Percentiles rank a stretch among this genome's conserved stretches.
phyloP scores from a whole-genome alignment of 2,113 vertebrate genomes.

The Bujurquina vittata region DNA sequence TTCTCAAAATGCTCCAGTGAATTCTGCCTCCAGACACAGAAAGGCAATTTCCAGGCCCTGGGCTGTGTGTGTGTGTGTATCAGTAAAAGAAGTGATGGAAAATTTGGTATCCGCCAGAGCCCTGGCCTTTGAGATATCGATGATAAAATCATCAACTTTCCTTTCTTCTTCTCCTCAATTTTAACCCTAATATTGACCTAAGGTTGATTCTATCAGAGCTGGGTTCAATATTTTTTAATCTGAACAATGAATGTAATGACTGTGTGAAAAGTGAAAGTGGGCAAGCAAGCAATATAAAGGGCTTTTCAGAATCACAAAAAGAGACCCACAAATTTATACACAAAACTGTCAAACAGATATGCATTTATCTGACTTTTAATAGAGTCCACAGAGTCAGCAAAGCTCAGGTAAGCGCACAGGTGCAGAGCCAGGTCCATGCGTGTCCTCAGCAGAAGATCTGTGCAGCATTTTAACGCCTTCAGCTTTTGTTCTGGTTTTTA shows the following conservation, averaged over 20 bases:
- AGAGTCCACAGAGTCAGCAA: background rate
- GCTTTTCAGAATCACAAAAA: background rate
- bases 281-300: background rate
- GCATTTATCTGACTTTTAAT: background rate
- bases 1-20: constrained; percentile 72
- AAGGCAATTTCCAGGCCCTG: constrained; percentile 72
- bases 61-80: constrained; percentile 47
- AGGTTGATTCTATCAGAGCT: constrained; percentile 18
- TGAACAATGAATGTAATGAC: background rate
- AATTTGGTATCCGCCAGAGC: constrained; percentile 49
- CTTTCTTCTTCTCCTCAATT: background rate
- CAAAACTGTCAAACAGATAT: background rate
- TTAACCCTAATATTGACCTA: background rate
- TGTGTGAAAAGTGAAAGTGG: background rate
- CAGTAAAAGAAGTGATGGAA: constrained; percentile 49
- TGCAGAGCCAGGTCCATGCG: background rate
- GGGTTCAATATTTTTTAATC: background rate
- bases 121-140: constrained; percentile 60
- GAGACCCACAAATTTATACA: background rate
- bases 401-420: background rate
- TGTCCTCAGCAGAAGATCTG: background rate
- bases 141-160: constrained; percentile 44
- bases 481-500: background rate
- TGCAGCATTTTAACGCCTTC: background rate
- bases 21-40: constrained; percentile 73